Evolutionary conservation across 2,113 vertebrate species (phyloP).

Genomic region (Erythrolamprus reginae): DNA sequence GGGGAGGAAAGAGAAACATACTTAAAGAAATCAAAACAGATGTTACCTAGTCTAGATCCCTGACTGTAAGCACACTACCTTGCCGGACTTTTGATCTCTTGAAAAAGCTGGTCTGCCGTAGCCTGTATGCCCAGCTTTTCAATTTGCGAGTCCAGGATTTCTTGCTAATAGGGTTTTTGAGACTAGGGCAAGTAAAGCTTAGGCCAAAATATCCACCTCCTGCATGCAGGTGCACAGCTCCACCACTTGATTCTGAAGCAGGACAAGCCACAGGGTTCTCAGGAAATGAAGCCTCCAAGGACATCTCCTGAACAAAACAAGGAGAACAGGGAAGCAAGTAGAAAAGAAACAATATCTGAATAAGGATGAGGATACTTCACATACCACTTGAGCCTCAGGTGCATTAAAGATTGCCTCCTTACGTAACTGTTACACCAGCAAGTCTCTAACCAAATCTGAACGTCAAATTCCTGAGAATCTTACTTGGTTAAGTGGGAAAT

Average conservation of each 20-base stretch:
- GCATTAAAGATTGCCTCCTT: background rate
- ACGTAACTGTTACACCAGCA: background rate
- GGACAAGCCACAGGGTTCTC: conserved; percentile 74
- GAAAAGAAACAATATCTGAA: background rate
- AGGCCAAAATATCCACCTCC: conserved; percentile 99
- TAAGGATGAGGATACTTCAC: background rate
- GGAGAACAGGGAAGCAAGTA: background rate
- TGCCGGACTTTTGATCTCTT: conserved; percentile 89
- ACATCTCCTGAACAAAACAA: conserved; percentile 74
- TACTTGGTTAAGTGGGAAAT: background rate
- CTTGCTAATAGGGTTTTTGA: conserved; percentile 96
- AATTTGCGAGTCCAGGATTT: conserved; percentile 95
- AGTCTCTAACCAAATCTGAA: background rate
- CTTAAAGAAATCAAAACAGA: conserved; percentile 61
- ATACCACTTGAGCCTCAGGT: too few species aligned
- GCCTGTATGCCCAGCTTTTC: conserved; percentile 94
- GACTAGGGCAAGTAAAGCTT: conserved; percentile 97
- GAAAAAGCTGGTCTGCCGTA: conserved; percentile 91
- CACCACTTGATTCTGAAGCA: conserved; percentile 64
- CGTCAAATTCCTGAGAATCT: background rate
- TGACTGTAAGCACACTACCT: conserved; percentile 87
- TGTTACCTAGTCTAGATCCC: conserved; percentile 73
- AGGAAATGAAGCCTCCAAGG: conserved; percentile 76
- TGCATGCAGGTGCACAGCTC: conserved; percentile 84
- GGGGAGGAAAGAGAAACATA: conserved; percentile 36